Evolutionary conservation across 2,113 vertebrate species (phyloP), one percentile per base, ranked within the genome.

Genomic region (Acanthochromis polyacanthus): DNA sequence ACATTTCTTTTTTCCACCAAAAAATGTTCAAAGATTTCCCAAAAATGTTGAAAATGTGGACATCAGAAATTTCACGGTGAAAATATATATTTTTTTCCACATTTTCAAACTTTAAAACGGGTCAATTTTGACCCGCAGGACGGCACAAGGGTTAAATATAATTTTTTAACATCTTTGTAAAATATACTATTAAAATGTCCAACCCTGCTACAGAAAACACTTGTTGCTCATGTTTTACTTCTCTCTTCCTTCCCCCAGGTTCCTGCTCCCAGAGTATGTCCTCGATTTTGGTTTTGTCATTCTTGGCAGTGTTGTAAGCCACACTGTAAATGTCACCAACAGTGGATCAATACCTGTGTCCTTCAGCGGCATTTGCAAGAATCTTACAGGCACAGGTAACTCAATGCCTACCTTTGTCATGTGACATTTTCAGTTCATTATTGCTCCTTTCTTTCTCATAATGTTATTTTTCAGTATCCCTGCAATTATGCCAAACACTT

Each of bases 231-330:
- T 2, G 17, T 46, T 46, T 46, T 11, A 46, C 19, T 20, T 17
- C 10, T 32, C 19, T 60, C 10, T 43, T 17, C 5, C 17, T 36
- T 71, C 1, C 12, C 2, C 10, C 51, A 92, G 87, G 46, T 63
- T 86, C 19, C 20, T 73, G 28, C 82, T 92, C 2, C 90, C 91
- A 40, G 85, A 91, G 61, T 92, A 92, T 50, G 23, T 87, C 72
- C 66, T 92, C 53, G 89, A 93, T 67, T 90, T 92, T 76, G 91
- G 85, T 25, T 48, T 38, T 25, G 85, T 88, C 10, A 76, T 88
- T 67, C 62, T 74, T 12, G 71, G 75, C 46, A 61, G 60, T 48
- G 50, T 16, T n/a, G 22, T 64, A 40, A 85, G 20, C 72, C 79
- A 81, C 28, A 71, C 73, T 60, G 75, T 83, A 3, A 73, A 61